Percentiles rank a stretch among this genome's conserved stretches.
Conservation (phyloP, 2,113 vertebrate species). For the Macrotus californicus region DNA sequence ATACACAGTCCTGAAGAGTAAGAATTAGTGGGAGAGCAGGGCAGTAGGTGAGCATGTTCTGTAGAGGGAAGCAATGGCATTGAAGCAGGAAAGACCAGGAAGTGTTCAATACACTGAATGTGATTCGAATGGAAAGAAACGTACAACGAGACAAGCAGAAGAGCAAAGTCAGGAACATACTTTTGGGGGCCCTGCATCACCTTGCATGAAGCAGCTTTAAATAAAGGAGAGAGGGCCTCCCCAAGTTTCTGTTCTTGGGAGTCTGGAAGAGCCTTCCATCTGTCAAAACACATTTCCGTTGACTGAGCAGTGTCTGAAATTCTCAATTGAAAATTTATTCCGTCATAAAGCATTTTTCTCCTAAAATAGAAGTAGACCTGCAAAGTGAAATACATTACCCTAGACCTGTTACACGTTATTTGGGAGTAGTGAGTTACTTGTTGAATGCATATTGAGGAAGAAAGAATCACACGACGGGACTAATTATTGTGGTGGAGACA, state of each 20-base stretch:
- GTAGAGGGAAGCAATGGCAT: background rate
- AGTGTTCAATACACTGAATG: background rate
- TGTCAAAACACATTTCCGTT: background rate
- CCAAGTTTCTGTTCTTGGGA: background rate
- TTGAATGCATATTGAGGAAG: background rate
- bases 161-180: background rate
- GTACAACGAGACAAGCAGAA: rapidly evolving
- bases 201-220: background rate
- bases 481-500: background rate
- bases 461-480: background rate
- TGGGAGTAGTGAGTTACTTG: background rate
- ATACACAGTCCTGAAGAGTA: background rate
- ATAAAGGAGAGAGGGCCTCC: background rate
- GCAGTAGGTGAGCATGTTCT: background rate
- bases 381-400: background rate
- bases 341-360: background rate
- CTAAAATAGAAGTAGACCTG: background rate
- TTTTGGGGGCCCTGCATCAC: background rate
- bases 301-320: background rate
- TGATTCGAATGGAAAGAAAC: background rate
- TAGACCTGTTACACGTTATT: background rate
- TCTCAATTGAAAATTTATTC: background rate
- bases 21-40: background rate
- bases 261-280: background rate
- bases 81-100: background rate